Evolutionary conservation across 2,113 vertebrate genomes (phyloP).

Genomic region (Melanerpes aurifrons): DNA sequence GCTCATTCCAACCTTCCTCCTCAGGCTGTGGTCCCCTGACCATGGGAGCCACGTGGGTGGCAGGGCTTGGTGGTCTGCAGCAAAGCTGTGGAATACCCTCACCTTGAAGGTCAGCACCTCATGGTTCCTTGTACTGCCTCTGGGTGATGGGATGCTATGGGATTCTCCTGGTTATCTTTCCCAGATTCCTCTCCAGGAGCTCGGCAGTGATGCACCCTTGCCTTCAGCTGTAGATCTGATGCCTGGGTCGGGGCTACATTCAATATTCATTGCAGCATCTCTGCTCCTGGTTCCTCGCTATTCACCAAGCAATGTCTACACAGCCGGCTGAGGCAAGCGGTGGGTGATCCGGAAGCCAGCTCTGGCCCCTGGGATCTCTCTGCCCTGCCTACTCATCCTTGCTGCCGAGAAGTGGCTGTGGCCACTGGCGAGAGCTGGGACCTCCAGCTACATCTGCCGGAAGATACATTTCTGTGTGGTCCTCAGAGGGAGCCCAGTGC

Average conservation of each 20-base stretch:
- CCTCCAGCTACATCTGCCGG: conserved; percentile 16
- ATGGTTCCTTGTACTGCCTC: accelerated
- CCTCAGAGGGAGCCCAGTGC: background rate
- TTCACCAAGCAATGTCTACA: background rate
- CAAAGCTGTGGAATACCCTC: background rate
- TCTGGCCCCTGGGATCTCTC: background rate
- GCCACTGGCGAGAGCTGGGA: background rate
- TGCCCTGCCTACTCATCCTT: conserved; percentile 36
- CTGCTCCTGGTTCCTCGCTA: background rate
- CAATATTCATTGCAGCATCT: background rate
- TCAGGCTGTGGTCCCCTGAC: background rate
- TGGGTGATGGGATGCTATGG: accelerated
- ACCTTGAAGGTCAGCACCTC: background rate
- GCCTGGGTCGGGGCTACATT: background rate
- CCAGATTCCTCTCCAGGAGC: background rate
- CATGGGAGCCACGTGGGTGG: accelerated
- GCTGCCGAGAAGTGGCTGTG: accelerated
- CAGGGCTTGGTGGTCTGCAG: background rate
- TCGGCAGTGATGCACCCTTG: accelerated
- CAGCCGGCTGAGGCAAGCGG: background rate
- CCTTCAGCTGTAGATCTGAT: background rate
- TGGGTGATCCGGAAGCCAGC: background rate
- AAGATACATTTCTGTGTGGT: conserved; percentile 27
- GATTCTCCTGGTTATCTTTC: background rate
- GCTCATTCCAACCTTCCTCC: background rate